Evolutionary conservation across 2,888 invertebrate genomes (phyloP), one percentile per base, ranked within the genome.

Genomic region (Sphaeridia pumilis): DNA sequence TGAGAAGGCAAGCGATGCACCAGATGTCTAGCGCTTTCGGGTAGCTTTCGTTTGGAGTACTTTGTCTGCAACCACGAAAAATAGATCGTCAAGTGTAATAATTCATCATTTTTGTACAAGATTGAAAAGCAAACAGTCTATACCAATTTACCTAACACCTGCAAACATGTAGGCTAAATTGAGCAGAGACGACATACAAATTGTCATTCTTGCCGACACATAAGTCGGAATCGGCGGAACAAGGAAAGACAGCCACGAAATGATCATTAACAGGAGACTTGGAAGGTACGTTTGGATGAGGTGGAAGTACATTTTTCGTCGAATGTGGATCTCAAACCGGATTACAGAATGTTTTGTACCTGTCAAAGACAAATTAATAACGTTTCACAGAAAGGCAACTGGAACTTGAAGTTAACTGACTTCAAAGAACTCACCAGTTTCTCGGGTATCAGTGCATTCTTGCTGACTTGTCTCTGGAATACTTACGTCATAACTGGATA

Each of bases 181-280:
- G 31, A 63, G 56, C 4, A 63, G 56, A 4, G 59, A 58, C 20
- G 59, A 58, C 26, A 61, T 59, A 21, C 55, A 59, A 21, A 63
- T 45, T 12, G 59, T 56, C 61, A 61, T 61, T 25, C 63, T 27
- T 1, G 57, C 63, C 2, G 58, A 55, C 36, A 63, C 58, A 12
- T 49, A 35, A 31, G 54, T 54, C 2, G 57, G 52, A 12, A 58
- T 57, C n/a, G n/a, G n/a, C n/a, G n/a, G n/a, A n/a, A 63, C 56
- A 21, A 58, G 53, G 54, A 60, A 63, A 10, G 61, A 58, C 17
- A 63, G 55, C 63, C 63, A 63, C 20, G 58, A 58, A 12, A 61
- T 57, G 20, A 56, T 45, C 24, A 63, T 59, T 35, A 61, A 61
- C n/a, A 63, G 48, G 10, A 51, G 53, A 17, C 58, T 58, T 10